phyloP scores from a whole-genome alignment of 2,888 invertebrate genomes.

The Drosophila parthenogenetica region DNA sequence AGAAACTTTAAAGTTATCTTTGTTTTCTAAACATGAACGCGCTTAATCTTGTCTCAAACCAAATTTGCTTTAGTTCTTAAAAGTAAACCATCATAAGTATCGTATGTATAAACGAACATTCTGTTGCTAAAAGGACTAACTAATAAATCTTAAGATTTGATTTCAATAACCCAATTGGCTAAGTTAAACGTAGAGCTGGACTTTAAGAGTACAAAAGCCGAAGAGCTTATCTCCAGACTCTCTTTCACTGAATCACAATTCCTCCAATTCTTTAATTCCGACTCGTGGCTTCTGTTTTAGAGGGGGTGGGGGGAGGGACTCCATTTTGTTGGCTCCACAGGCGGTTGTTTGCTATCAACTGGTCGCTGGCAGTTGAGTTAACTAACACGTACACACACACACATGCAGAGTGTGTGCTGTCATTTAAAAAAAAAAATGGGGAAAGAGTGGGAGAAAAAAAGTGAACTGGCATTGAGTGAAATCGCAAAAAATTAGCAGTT shows the following conservation, averaged over 20 bases:
- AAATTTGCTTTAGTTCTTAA: neutral
- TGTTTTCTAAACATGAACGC: neutral
- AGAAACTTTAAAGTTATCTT: neutral
- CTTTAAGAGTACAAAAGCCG: no score
- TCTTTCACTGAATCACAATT: no score
- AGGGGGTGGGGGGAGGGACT: conserved; percentile 1
- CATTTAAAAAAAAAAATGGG: conserved; percentile 21
- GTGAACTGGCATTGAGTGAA: conserved; percentile 71
- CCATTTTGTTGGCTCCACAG: conserved; percentile 54
- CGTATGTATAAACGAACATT: no score
- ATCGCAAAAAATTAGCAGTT: conserved; percentile 83
- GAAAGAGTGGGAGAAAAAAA: conserved; percentile 36
- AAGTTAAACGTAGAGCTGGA: no score
- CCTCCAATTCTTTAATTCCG: conserved; percentile 36
- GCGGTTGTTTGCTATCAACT: conserved; percentile 55
- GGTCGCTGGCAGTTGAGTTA: conserved; percentile 20
- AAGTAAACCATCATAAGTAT: no score
- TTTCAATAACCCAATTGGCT: no score
- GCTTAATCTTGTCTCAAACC: neutral
- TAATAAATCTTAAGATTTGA: no score
- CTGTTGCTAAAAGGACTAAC: no score
- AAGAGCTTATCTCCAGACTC: no score
- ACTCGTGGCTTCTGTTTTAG: conserved; percentile 40
- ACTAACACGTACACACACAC: conserved; percentile 9
- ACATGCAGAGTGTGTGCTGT: conserved; percentile 10